A percentile compares a stretch with the other conserved stretches of the same genome.
Evolutionary conservation across 1,140 invertebrate species (phyloP).

Genomic region (Mercenaria mercenaria): DNA sequence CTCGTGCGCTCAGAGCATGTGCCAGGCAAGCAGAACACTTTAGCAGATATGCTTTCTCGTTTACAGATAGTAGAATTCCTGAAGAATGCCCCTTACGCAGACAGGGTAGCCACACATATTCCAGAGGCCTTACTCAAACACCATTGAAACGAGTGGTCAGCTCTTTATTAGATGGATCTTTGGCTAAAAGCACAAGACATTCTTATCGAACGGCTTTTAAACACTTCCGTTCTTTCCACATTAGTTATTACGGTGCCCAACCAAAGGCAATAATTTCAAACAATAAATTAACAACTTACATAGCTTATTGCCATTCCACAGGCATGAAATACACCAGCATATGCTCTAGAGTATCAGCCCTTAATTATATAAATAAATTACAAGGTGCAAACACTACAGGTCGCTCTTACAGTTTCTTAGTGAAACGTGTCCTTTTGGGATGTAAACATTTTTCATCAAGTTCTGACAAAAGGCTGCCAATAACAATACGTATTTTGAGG

Average conservation of each 20-base stretch:
- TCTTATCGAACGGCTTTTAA: background rate
- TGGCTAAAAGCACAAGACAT: background rate
- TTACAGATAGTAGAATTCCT: conserved; percentile 43
- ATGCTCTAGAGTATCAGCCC: background rate
- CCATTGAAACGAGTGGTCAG: background rate
- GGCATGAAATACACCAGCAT: background rate
- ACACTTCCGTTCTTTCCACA: background rate
- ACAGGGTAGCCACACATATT: background rate
- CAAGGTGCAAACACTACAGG: too few species aligned
- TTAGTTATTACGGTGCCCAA: background rate
- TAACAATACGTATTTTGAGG: too few species aligned
- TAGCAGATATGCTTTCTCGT: conserved; percentile 64
- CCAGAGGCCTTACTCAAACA: background rate
- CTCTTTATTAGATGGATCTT: background rate
- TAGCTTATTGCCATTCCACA: background rate
- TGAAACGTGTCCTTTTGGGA: too few species aligned
- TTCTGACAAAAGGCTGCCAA: too few species aligned
- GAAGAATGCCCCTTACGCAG: background rate
- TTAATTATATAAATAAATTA: too few species aligned
- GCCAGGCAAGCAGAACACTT: conserved; percentile 32
- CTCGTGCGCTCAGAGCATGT: conserved; percentile 46
- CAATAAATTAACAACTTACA: background rate
- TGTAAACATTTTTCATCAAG: too few species aligned
- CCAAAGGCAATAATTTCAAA: background rate
- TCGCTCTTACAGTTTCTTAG: too few species aligned